A percentile compares a stretch with the other conserved stretches of the same genome.
Conservation (phyloP, 2,888 invertebrate species). For the Leucozona laternaria region DNA sequence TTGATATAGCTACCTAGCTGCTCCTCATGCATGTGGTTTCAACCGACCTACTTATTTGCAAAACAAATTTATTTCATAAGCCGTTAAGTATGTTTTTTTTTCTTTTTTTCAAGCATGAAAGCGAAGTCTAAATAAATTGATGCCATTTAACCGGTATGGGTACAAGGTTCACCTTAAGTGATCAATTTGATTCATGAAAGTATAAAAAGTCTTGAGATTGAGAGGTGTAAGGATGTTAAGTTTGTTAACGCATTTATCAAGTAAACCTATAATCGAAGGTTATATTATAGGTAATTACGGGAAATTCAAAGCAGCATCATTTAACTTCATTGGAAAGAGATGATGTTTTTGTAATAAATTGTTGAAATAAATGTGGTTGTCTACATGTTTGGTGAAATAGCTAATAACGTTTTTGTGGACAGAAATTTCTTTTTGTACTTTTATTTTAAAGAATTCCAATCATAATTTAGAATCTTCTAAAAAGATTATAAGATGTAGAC, state of each 20-base stretch:
- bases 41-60: slow-evolving; percentile 52
- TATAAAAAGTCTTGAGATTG: background rate
- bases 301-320: background rate
- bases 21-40: slow-evolving; percentile 34
- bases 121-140: slow-evolving; percentile 23
- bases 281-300: background rate
- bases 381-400: too few species aligned
- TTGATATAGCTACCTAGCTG: background rate
- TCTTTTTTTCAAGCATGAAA: background rate
- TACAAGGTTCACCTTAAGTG: background rate
- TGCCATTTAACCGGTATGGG: background rate
- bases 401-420: too few species aligned
- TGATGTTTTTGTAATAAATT: background rate
- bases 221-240: background rate
- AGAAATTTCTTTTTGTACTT: background rate
- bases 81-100: slow-evolving; percentile 35
- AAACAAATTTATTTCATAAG: slow-evolving; percentile 63
- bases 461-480: too few species aligned
- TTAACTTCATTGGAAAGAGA: background rate
- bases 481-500: too few species aligned
- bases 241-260: background rate
- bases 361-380: background rate
- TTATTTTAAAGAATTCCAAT: too few species aligned
- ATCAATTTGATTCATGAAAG: slow-evolving; percentile 2
- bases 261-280: background rate